A percentile compares a stretch with the other conserved stretches of the same genome.
phyloP scores from a whole-genome alignment of 2,113 vertebrate genomes.

The Paratilapia polleni region DNA sequence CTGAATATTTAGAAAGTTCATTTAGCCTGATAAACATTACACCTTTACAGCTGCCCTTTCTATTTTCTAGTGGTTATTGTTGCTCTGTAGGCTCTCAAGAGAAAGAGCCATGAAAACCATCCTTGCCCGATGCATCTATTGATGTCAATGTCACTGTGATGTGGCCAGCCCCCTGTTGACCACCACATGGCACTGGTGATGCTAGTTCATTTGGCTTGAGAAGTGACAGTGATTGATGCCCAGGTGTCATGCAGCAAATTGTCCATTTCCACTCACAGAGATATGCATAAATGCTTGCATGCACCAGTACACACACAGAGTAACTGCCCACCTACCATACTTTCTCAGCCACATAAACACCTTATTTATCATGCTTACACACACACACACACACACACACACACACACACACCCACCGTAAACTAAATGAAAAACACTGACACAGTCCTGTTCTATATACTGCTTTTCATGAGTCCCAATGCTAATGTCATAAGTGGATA shows the following conservation, averaged over 20 bases:
- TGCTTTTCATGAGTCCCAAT: neutral
- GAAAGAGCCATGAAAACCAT: neutral
- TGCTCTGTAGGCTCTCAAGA: neutral
- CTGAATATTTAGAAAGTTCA: accelerated
- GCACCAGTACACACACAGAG: slow-evolving; percentile 11
- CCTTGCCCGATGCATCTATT: neutral
- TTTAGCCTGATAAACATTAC: neutral
- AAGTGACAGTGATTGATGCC: slow-evolving; percentile 42
- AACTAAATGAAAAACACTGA: too few relatives aligned
- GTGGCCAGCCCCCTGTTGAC: neutral
- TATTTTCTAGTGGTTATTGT: neutral
- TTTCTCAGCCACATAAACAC: slow-evolving; percentile 11
- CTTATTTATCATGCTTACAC: neutral
- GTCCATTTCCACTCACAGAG: neutral
- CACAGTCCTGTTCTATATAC: neutral
- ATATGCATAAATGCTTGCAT: slow-evolving; percentile 18
- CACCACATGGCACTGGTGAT: neutral
- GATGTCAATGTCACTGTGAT: neutral
- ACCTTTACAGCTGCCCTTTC: neutral
- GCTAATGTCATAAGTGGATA: too few relatives aligned
- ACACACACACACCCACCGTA: too few relatives aligned
- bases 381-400: neutral
- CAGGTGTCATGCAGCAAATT: slow-evolving; percentile 39
- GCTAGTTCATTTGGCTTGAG: slow-evolving; percentile 1
- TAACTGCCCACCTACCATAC: slow-evolving; percentile 7